Conservation (phyloP, 1,140 invertebrate species). For the Neodiprion pinetum region DNA sequence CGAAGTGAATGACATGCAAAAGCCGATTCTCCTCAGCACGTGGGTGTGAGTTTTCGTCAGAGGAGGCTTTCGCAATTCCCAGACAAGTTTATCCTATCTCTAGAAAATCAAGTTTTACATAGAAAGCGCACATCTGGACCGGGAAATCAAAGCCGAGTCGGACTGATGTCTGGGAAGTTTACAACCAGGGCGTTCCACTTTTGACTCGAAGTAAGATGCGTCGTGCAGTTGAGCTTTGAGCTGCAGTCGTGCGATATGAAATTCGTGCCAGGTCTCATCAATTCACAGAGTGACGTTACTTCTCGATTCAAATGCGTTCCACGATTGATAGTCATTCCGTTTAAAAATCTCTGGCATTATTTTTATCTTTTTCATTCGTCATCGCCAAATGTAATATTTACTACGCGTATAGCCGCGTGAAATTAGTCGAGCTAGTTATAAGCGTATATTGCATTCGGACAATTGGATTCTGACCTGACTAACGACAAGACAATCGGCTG, state of each 20-base stretch:
- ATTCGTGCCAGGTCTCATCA: too few relatives aligned
- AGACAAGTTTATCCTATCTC: not conserved
- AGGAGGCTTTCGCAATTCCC: too few relatives aligned
- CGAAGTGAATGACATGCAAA: too few relatives aligned
- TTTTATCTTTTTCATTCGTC: not conserved
- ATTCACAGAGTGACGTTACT: not conserved
- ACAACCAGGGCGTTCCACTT: not conserved
- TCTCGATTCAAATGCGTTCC: not conserved
- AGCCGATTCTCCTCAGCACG: too few relatives aligned
- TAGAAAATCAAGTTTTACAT: not conserved
- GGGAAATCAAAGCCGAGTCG: too few relatives aligned
- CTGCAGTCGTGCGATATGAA: not conserved
- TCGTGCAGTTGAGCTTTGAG: not conserved
- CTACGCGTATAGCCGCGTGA: not conserved
- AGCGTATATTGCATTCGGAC: too few relatives aligned
- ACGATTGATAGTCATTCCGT: too few relatives aligned
- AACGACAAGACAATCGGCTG: not conserved
- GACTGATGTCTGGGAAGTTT: not conserved
- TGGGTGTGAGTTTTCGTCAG: too few relatives aligned
- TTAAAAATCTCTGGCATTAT: too few relatives aligned
- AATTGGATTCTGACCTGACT: not conserved
- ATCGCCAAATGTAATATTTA: not conserved
- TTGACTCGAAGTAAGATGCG: not conserved
- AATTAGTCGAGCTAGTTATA: not conserved
- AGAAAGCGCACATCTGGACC: not conserved